Evolutionary conservation across 2,888 invertebrate genomes (phyloP).

Genomic region (Blastobasis lacticolella): DNA sequence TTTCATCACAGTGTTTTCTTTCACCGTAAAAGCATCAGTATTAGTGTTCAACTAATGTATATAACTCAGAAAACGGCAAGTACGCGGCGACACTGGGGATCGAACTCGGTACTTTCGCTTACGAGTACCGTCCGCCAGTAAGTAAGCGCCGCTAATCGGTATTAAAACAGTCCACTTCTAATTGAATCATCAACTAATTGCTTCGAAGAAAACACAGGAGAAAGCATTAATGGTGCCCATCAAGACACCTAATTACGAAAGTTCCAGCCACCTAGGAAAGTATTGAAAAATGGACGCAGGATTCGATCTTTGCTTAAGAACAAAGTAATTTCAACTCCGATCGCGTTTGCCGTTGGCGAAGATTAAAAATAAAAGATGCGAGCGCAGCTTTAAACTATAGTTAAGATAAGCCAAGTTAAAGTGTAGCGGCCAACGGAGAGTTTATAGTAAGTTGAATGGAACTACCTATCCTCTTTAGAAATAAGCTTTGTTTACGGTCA

Average conservation of each 20-base stretch:
- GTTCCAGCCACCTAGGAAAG: constrained; percentile 45
- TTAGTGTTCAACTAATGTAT: too few species aligned
- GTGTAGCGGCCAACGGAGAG: constrained; percentile 41
- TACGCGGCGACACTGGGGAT: too few species aligned
- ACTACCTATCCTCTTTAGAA: constrained; percentile 40
- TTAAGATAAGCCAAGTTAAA: constrained; percentile 59
- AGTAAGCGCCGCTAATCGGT: too few species aligned
- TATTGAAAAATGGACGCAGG: constrained; percentile 64
- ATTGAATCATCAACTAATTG: too few species aligned
- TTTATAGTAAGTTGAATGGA: constrained; percentile 48
- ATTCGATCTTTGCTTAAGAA: constrained; percentile 62
- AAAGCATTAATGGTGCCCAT: neutral
- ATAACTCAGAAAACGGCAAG: too few species aligned
- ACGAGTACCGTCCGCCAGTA: too few species aligned
- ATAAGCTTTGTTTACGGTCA: constrained; percentile 16
- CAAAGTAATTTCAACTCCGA: constrained; percentile 64
- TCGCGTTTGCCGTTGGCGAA: constrained; percentile 47
- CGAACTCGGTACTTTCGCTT: too few species aligned
- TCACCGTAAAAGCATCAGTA: too few species aligned
- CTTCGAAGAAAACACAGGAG: too few species aligned
- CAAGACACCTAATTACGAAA: constrained; percentile 50
- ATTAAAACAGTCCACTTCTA: too few species aligned
- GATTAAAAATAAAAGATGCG: constrained; percentile 64
- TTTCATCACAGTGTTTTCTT: too few species aligned
- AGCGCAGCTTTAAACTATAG: constrained; percentile 53